A percentile compares a stretch with the other conserved stretches of the same genome.
These are phyloP conservation scores for Anastrepha obliqua DNA, from an alignment of 1,140 invertebrate genomes.

Conservation along the genomic window DNA sequence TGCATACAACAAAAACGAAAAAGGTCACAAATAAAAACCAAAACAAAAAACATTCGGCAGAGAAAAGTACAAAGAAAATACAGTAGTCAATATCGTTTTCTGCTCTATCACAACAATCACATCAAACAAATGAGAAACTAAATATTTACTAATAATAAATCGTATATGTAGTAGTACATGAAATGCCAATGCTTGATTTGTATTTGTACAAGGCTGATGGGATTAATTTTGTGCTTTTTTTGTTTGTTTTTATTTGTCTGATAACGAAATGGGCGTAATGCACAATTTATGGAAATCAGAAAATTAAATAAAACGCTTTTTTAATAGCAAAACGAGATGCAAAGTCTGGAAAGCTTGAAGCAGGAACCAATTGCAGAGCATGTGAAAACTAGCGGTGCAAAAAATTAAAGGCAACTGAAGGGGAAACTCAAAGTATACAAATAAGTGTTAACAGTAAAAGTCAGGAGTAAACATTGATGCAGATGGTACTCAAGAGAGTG, in stretches of 20 bases:
- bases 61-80: constrained; percentile 45
- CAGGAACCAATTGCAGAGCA: constrained; percentile 1
- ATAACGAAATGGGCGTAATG: background rate
- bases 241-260: background rate
- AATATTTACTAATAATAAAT: background rate
- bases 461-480: too few relatives aligned
- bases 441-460: background rate
- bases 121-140: constrained; percentile 38
- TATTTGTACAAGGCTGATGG: background rate
- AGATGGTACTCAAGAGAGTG: too few relatives aligned
- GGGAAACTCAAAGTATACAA: background rate
- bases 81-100: constrained; percentile 27
- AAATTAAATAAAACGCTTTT: background rate
- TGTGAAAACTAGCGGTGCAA: constrained; percentile 1
- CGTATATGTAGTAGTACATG: background rate
- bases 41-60: constrained; percentile 44
- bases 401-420: background rate
- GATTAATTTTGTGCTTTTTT: background rate
- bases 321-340: background rate
- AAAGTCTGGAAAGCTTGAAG: background rate
- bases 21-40: background rate
- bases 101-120: constrained; percentile 28
- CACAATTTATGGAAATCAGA: background rate
- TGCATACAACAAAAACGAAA: constrained; percentile 34
- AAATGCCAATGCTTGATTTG: constrained; percentile 46